A percentile compares a stretch with the other conserved stretches of the same genome.
phyloP scores from a whole-genome alignment of 2,113 vertebrate species.

The Myanophis thanlyinensis region DNA sequence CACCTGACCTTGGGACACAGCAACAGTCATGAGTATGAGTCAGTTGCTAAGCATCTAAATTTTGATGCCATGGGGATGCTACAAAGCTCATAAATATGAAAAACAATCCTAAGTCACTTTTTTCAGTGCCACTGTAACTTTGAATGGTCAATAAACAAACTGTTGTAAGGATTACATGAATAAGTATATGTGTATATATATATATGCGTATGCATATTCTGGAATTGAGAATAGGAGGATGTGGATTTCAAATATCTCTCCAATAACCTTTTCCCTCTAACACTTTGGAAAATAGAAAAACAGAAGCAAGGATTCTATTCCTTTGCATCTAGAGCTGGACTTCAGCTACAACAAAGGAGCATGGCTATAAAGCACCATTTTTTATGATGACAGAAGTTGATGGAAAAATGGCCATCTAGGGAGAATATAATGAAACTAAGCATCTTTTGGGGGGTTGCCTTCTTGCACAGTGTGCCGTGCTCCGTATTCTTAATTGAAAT shows the following conservation, averaged over 20 bases:
- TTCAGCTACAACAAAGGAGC: not conserved
- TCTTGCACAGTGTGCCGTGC: constrained; percentile 16
- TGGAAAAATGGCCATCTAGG: constrained; percentile 24
- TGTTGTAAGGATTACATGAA: too few relatives aligned
- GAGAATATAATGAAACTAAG: constrained; percentile 33
- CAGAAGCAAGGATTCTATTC: not conserved
- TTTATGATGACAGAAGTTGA: accelerated
- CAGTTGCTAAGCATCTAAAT: too few relatives aligned
- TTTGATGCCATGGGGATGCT: too few relatives aligned
- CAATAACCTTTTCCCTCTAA: constrained; percentile 4
- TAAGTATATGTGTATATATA: not conserved
- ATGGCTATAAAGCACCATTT: accelerated
- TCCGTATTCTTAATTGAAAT: constrained; percentile 61
- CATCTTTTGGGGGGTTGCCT: constrained; percentile 5
- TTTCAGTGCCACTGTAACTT: too few relatives aligned
- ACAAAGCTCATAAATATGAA: too few relatives aligned
- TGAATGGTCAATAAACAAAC: too few relatives aligned
- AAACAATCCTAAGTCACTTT: too few relatives aligned
- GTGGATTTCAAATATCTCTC: not conserved
- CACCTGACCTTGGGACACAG: too few relatives aligned
- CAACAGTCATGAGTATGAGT: too few relatives aligned
- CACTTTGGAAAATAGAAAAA: constrained; percentile 1
- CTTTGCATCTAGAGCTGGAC: not conserved
- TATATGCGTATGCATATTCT: not conserved
- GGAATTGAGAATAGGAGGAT: not conserved